Conservation (phyloP, 1,140 invertebrate species). For the Drosophila mojavensis region DNA sequence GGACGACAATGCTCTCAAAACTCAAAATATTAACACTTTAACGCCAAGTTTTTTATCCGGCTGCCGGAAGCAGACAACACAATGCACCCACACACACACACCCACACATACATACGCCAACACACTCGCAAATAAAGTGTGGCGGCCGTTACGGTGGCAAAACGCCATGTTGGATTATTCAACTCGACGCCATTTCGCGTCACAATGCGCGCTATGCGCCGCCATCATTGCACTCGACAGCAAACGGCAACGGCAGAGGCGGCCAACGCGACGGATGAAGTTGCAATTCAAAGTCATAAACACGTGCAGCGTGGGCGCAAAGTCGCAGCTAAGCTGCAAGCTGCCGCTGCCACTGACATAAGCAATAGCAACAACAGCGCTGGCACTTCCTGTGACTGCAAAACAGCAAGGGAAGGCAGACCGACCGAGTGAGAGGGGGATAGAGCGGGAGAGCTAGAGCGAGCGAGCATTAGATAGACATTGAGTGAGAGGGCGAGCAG, state of each 20-base stretch:
- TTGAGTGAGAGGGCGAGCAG: background rate
- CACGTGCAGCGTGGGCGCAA: constrained; percentile 80
- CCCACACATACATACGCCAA: constrained; percentile 14
- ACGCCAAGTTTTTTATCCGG: constrained; percentile 81
- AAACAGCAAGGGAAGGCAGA: background rate
- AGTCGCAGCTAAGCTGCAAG: constrained; percentile 77
- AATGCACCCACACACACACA: constrained; percentile 30
- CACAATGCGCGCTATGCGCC: constrained; percentile 78
- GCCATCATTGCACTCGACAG: constrained; percentile 79
- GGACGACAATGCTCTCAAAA: constrained; percentile 67
- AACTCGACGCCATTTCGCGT: constrained; percentile 80
- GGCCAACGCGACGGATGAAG: constrained; percentile 67
- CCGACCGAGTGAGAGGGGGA: background rate
- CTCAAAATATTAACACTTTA: constrained; percentile 82
- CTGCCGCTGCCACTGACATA: constrained; percentile 61
- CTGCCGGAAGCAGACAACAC: constrained; percentile 77
- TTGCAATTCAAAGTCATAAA: constrained; percentile 83
- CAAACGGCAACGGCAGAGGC: constrained; percentile 46
- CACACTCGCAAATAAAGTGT: constrained; percentile 46
- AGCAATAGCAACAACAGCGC: constrained; percentile 39
- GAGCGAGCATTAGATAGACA: background rate
- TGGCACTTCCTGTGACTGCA: constrained; percentile 57
- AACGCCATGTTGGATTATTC: constrained; percentile 81
- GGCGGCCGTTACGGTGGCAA: constrained; percentile 61
- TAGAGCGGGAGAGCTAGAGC: background rate